Base-by-base conservation (phyloP, 2,113 vertebrate species). In the Thalassoma bifasciatum region DNA sequence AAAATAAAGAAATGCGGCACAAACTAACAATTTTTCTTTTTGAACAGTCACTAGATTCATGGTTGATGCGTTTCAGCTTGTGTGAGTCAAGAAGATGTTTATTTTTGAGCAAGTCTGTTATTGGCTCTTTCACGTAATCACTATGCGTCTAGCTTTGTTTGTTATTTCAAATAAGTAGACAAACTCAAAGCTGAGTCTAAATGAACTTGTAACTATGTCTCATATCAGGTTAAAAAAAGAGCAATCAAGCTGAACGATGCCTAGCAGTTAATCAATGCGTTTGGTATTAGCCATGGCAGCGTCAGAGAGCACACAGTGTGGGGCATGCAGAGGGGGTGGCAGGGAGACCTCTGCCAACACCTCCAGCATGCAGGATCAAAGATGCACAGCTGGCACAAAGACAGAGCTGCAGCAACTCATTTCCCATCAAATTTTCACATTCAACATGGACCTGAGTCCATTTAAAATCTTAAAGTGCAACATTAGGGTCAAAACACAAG, bases 291-390 rank as follows among this genome's bases (percentile, higher is more conserved):
- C 51, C 36, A 49, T 56, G 72, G 65, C 56, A 83, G 62, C 73
- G 11, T 86, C 77, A 79, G 17, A 73, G 61, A 58, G 21, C 67
- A 66, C 78, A 23, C 81, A 75, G 78, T 81, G 83, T 58, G 83
- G 78, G 85, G 80, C 67, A 57, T 61, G 47, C 59, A 17, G 82
- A 82, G 90, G 87, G 87, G 91, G 91, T 74, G 87, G 80, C 77
- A 86, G 59, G 63, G 65, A 87, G 75, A 66, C 72, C 22, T 14
- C 10, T 86, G 90, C 92, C 91, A 91, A 82, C 79, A 66, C 89
- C 82, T 86, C 85, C 73, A 87, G 91, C 89, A 60, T 54, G 60
- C 51, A 72, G 70, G 84, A 92, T 93, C 88, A 92, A 91, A 92
- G 86, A 77, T 53, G 16, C 73, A 68, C 74, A 75, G 69, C 81